phyloP scores from a whole-genome alignment of 2,113 vertebrate genomes.

The Camelus bactrianus region DNA sequence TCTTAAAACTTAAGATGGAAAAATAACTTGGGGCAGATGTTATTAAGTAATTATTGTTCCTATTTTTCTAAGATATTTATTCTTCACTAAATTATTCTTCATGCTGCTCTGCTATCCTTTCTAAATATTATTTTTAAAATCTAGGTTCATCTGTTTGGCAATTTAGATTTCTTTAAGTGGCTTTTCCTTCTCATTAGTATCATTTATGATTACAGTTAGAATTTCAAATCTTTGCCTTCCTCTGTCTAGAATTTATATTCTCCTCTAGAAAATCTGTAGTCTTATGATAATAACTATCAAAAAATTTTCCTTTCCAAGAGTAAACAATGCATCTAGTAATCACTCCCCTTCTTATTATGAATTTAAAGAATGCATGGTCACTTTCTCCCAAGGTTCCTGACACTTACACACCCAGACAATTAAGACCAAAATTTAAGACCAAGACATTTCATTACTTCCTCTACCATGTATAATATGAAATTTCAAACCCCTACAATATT shows the following conservation, averaged over 20 bases:
- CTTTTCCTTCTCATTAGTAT: slow-evolving; percentile 4
- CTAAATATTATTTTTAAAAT: slow-evolving; percentile 13
- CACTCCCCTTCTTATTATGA: not conserved
- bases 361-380: not conserved
- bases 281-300: not conserved
- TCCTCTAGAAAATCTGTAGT: slow-evolving; percentile 38
- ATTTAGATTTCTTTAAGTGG: slow-evolving; percentile 2
- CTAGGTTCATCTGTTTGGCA: not conserved
- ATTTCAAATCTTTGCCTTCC: slow-evolving; percentile 1
- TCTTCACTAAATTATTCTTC: not conserved
- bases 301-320: not conserved
- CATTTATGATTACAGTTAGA: not conserved
- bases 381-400: not conserved
- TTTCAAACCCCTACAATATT: not conserved
- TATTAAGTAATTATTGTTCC: slow-evolving; percentile 6
- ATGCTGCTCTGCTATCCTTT: not conserved
- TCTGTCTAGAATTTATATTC: slow-evolving; percentile 33
- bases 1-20: slow-evolving; percentile 51
- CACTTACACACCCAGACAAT: not conserved
- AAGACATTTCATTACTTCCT: not conserved
- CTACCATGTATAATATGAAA: not conserved
- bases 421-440: slow-evolving; percentile 30
- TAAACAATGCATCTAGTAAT: slow-evolving; percentile 14
- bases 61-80: slow-evolving; percentile 58
- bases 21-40: slow-evolving; percentile 25